phyloP scores from a whole-genome alignment of 2,888 invertebrate genomes.

The Nomada fucata region DNA sequence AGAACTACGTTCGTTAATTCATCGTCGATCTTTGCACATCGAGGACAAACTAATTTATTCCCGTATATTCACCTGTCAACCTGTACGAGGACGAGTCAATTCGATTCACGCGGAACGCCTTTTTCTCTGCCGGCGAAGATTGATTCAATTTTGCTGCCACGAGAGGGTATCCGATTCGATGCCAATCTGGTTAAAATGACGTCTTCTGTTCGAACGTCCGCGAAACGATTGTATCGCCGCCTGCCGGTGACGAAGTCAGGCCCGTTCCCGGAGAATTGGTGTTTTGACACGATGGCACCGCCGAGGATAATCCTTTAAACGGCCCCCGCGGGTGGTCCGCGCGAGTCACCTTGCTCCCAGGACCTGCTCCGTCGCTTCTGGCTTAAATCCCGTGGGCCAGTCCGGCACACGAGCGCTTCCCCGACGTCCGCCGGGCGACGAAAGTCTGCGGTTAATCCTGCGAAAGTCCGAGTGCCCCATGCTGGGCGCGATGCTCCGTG shows the following conservation, averaged over 20 bases:
- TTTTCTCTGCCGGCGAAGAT: too few species aligned
- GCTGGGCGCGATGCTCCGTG: background rate
- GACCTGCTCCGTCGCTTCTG: conserved; percentile 41
- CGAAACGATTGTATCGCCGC: conserved; percentile 14
- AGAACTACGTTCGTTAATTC: too few species aligned
- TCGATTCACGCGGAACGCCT: too few species aligned
- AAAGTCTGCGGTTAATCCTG: conserved; percentile 67
- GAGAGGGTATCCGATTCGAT: too few species aligned
- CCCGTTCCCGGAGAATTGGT: conserved; percentile 73
- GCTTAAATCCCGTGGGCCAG: conserved; percentile 70
- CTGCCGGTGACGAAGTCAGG: conserved; percentile 74
- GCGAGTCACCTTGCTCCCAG: conserved; percentile 61
- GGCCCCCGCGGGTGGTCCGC: conserved; percentile 76
- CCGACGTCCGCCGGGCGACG: conserved; percentile 36
- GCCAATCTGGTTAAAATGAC: too few species aligned
- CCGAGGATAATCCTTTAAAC: conserved; percentile 82
- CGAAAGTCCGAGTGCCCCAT: conserved; percentile 27
- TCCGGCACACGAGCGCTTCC: conserved; percentile 68
- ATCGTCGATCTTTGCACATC: too few species aligned
- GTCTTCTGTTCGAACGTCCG: too few species aligned
- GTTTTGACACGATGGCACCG: conserved; percentile 83
- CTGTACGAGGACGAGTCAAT: too few species aligned
- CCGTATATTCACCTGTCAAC: too few species aligned
- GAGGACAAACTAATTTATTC: too few species aligned
- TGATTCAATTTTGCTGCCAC: too few species aligned